Conservation (phyloP, 2,797 vertebrate genomes). For the Scolopax bukidnonensis region DNA sequence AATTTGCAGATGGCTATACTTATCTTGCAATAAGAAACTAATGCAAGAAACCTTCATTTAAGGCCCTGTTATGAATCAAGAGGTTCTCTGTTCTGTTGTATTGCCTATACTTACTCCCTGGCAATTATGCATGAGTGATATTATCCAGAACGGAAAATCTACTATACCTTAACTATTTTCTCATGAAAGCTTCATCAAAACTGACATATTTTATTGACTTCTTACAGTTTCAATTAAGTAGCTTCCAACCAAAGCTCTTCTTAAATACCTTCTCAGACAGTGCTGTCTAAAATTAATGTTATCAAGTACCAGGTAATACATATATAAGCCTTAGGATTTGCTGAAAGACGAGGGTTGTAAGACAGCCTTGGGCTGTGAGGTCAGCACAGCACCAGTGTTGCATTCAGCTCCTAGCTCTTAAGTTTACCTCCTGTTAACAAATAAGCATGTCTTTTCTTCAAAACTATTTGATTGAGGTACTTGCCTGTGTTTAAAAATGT, state of each 20-base stretch:
- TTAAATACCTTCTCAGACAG: not conserved
- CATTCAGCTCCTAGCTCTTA: not conserved
- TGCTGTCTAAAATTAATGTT: not conserved
- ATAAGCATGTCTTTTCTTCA: not conserved
- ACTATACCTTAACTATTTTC: not conserved
- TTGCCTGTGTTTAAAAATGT: not conserved
- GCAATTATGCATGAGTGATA: not conserved
- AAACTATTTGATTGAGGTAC: not conserved
- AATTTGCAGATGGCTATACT: not conserved
- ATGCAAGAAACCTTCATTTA: not conserved
- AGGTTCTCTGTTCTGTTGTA: not conserved
- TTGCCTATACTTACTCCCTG: not conserved
- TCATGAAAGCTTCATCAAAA: not conserved
- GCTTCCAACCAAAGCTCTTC: not conserved
- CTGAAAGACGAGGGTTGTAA: not conserved
- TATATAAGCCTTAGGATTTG: not conserved
- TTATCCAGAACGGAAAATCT: not conserved
- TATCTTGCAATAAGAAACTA: not conserved
- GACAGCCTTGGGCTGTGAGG: not conserved
- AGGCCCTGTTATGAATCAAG: not conserved
- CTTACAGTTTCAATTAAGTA: not conserved
- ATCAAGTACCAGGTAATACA: not conserved
- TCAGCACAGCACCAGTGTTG: rapidly evolving
- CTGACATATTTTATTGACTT: not conserved
- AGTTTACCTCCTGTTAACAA: not conserved